phyloP scores from a whole-genome alignment of 2,113 vertebrate genomes.

The Tonatia bakeri region DNA sequence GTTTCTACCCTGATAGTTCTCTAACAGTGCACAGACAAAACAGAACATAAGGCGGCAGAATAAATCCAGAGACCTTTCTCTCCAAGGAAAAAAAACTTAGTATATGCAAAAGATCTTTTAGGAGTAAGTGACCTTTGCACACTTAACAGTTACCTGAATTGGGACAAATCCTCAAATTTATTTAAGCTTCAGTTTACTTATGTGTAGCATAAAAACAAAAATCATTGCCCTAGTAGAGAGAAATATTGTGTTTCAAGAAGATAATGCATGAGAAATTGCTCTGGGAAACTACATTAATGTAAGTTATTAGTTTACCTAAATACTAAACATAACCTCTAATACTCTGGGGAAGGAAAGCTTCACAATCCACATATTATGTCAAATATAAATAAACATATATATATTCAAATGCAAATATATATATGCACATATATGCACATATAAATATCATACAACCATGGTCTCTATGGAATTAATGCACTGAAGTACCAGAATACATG shows the following conservation, averaged over 20 bases:
- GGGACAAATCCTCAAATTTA: neutral
- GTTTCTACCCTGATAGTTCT: neutral
- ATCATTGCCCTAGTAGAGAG: neutral
- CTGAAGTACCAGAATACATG: neutral
- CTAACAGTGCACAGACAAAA: neutral
- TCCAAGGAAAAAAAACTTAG: neutral
- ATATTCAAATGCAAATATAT: too few relatives aligned
- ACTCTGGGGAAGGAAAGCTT: neutral
- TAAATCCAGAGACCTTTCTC: neutral
- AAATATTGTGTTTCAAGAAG: neutral
- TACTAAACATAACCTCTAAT: neutral
- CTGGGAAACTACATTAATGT: neutral
- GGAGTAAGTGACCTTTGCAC: neutral
- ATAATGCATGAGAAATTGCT: neutral
- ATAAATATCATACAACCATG: neutral
- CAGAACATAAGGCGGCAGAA: neutral
- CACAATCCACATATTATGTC: too few relatives aligned
- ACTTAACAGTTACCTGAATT: neutral
- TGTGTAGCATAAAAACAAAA: neutral
- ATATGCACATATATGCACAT: accelerated
- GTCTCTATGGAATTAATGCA: too few relatives aligned
- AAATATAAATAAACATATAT: neutral
- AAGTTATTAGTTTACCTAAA: neutral
- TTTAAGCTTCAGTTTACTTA: neutral
- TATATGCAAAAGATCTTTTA: neutral